Evolutionary conservation across 2,888 invertebrate species (phyloP), one percentile per base, ranked within the genome.

Genomic region (Alloscopus bannaensis): DNA sequence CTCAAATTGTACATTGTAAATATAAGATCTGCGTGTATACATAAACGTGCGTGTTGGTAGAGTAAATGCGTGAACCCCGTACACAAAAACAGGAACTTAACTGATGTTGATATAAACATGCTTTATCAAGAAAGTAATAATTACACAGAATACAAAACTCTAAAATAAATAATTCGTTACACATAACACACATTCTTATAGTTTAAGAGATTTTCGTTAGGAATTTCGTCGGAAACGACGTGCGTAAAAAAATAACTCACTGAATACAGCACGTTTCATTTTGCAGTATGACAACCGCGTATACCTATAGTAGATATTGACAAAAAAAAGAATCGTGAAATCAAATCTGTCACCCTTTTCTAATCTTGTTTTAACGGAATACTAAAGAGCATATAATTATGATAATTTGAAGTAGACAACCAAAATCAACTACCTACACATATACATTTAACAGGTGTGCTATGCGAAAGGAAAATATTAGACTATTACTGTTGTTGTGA

Each of bases 91-190:
- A 71, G 64, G 78, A 78, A 78, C 78, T 78, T 77, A 77, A 77
- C 77, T 77, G 47, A 78, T 78, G 78, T 71, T 78, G 78, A 78
- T 78, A 78, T 70, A 65, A 78, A 65, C 11, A 78, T 78, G 78
- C 78, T 78, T 78, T 78, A 78, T 78, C 71, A 64, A 71, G 59
- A 70, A 69, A 78, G 40, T 47, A 70, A 60, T 71, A 71, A 69
- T 72, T 55, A 47, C n/a, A n/a, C n/a, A n/a, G n/a, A n/a, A n/a
- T n/a, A n/a, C n/a, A n/a, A n/a, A n/a, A n/a, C n/a, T n/a, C n/a
- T n/a, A n/a, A n/a, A n/a, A n/a, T n/a, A n/a, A n/a, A n/a, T n/a
- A n/a, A n/a, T n/a, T n/a, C n/a, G n/a, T n/a, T n/a, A n/a, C n/a
- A n/a, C n/a, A n/a, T n/a, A n/a, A n/a, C n/a, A n/a, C n/a, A n/a